Evolutionary conservation across 2,888 invertebrate genomes (phyloP), one percentile per base, ranked within the genome.

Genomic region (Cyclophora albipunctata): DNA sequence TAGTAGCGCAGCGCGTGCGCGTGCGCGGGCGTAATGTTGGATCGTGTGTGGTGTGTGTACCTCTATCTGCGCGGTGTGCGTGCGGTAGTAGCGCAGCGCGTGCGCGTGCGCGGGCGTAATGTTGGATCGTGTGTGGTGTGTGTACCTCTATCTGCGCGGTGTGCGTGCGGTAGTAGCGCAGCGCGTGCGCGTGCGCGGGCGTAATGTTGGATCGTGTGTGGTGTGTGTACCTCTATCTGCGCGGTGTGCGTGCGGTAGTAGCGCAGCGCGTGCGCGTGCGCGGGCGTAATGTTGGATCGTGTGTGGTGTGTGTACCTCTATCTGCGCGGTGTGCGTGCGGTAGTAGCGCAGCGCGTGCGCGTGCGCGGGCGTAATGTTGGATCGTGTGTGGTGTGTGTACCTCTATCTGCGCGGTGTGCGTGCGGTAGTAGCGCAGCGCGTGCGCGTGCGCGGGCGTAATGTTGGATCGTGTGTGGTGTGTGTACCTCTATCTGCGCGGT

Each of bases 41-140:
- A 20, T 20, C 49, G 43, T 3, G 0, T 4, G 43, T 3, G 34
- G 45, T 37, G 40, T n/a, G 20, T n/a, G 68, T 42, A 96, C 96
- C 92, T 99, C 99, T 82, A 99, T 99, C 90, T 99, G 98, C 58
- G 98, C 98, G 49, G 99, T 99, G 82, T 99, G 98, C 55, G 95
- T 94, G 49, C 97, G 96, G 88, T 99, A 99, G 89, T 98, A 98
- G 75, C 94, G 92, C 64, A 99, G 90, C 5, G 99, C 98, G 73
- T 94, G 94, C 67, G 94, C 94, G 62, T 94, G 94, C 78, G 94
- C 93, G 5, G 73, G 88, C 48, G 65, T 20, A 20, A 20, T 20
- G 20, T 20, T 20, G 20, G 20, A 20, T 20, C 20, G 20, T 20
- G 20, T 20, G 20, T 20, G 20, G 20, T 20, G 5, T 4, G 0